phyloP scores from a whole-genome alignment of 2,888 invertebrate genomes.

The Nephrotoma flavescens region DNA sequence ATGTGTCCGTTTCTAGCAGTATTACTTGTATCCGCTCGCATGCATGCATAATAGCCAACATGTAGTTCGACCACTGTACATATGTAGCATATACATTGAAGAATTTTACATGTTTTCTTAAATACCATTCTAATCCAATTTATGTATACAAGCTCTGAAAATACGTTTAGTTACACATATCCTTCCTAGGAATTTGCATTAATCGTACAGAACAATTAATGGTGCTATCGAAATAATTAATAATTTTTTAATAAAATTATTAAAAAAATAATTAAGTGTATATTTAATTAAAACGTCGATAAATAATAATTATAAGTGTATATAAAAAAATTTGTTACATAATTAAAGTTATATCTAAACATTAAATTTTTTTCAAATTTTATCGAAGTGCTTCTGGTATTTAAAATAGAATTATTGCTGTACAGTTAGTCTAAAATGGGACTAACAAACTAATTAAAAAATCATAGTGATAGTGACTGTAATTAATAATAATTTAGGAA shows the following conservation, averaged over 20 bases:
- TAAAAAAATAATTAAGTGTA: not conserved
- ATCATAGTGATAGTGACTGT: not conserved
- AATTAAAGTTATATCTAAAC: not conserved
- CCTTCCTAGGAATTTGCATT: not conserved
- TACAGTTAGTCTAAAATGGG: no score
- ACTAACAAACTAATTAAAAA: not conserved
- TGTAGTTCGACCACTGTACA: not conserved
- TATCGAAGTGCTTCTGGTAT: no score
- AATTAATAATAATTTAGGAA: not conserved
- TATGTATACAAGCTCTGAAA: not conserved
- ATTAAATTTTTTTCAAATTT: no score
- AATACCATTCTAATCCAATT: not conserved
- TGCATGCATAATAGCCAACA: not conserved
- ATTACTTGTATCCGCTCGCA: no score
- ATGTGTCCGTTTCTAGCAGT: no score
- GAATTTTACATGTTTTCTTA: not conserved
- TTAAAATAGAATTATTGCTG: no score
- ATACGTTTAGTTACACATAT: not conserved
- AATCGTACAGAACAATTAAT: not conserved
- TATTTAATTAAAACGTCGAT: not conserved
- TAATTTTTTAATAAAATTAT: not conserved
- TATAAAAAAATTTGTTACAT: not conserved
- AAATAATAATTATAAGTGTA: not conserved
- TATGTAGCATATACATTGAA: not conserved
- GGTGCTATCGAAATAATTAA: not conserved